A percentile compares a stretch with the other conserved stretches of the same genome.
phyloP scores from a whole-genome alignment of 2,888 invertebrate species.

The Carpatolechia fugitivella region DNA sequence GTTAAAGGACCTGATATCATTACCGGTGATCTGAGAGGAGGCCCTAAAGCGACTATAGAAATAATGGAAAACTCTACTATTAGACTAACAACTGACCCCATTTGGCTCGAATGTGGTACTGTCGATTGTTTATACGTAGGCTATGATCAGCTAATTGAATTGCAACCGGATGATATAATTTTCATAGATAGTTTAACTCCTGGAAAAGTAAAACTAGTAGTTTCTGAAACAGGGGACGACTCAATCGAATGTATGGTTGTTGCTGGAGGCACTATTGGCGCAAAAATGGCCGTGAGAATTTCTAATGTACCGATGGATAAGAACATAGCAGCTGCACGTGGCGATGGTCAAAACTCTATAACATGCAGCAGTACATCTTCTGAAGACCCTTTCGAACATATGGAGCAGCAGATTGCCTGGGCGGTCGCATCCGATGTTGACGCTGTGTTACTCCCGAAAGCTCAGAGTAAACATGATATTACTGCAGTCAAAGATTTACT shows the following conservation, averaged over 20 bases:
- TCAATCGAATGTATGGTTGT: conserved; percentile 74
- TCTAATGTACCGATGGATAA: conserved; percentile 71
- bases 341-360: conserved; percentile 66
- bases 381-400: conserved; percentile 84
- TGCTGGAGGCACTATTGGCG: conserved; percentile 72
- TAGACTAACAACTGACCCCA: conserved; percentile 71
- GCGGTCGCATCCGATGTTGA: conserved; percentile 66
- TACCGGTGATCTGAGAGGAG: conserved; percentile 64
- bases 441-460: conserved; percentile 57
- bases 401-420: conserved; percentile 69
- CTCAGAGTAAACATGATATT: conserved; percentile 53
- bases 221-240: conserved; percentile 62
- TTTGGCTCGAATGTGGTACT: conserved; percentile 76
- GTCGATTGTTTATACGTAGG: conserved; percentile 76
- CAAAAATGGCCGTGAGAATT: conserved; percentile 74
- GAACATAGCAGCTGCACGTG: conserved; percentile 45
- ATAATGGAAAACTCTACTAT: conserved; percentile 55
- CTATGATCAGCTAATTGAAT: conserved; percentile 72
- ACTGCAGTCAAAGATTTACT: conserved; percentile 48
- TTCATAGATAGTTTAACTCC: conserved; percentile 65
- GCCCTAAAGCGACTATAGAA: conserved; percentile 54
- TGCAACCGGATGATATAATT: conserved; percentile 70
- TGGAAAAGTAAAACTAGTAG: conserved; percentile 55
- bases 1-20: conserved; percentile 63
- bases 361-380: conserved; percentile 80